phyloP scores from a whole-genome alignment of 92 coral and sea anemone species.

The Hydrozoanthus gracilis region DNA sequence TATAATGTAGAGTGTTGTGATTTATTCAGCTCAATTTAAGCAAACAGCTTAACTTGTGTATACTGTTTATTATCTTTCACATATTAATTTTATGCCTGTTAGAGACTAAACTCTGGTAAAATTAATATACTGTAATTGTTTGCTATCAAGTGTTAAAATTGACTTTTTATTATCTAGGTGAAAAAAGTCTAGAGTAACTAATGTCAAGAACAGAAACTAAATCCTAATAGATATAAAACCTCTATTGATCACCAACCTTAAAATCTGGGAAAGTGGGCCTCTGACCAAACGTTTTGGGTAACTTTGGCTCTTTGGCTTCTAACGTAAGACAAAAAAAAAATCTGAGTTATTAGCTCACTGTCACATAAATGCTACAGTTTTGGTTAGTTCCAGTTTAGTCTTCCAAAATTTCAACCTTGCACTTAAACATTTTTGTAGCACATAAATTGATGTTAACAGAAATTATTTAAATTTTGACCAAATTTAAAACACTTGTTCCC shows the following conservation, averaged over 20 bases:
- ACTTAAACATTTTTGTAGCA: too few species aligned
- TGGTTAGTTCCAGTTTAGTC: too few species aligned
- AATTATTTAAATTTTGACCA: too few species aligned
- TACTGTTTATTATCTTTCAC: background rate
- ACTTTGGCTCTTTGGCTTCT: constrained; percentile 38
- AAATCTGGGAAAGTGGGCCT: constrained; percentile 41
- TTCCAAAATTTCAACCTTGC: too few species aligned
- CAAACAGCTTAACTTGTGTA: background rate
- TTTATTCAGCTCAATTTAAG: background rate
- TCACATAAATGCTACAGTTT: background rate
- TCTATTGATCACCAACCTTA: background rate
- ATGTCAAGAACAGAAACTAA: background rate
- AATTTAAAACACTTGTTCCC: too few species aligned
- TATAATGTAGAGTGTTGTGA: background rate
- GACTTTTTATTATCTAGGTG: background rate
- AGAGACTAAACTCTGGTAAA: background rate
- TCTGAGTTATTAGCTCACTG: background rate
- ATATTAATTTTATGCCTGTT: background rate
- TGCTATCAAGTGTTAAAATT: background rate
- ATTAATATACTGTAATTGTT: background rate
- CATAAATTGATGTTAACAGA: too few species aligned
- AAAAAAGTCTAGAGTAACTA: background rate
- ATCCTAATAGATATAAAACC: background rate
- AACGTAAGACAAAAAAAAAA: background rate
- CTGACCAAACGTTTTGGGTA: constrained; percentile 41